Evolutionary conservation across 2,888 invertebrate genomes (phyloP).

Genomic region (Barypeithes pellucidus): DNA sequence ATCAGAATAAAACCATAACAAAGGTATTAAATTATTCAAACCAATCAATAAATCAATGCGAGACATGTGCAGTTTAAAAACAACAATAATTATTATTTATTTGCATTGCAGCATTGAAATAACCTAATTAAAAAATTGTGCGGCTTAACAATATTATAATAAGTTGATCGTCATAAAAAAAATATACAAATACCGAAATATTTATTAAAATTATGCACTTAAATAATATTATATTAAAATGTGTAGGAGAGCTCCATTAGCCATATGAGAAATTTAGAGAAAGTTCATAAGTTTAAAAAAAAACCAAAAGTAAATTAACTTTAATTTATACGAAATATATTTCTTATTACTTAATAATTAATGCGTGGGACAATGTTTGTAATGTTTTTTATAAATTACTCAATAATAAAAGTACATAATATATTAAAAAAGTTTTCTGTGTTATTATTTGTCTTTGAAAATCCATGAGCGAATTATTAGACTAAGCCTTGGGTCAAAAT

Average conservation of each 20-base stretch:
- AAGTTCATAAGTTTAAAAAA: background rate
- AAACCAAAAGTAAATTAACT: conserved; percentile 7
- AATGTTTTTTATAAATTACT: conserved; percentile 4
- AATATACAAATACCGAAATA: background rate
- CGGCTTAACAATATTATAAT: background rate
- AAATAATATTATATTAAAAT: background rate
- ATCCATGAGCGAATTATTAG: background rate
- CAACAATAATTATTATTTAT: background rate
- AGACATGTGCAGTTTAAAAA: conserved; percentile 3
- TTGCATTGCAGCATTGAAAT: background rate
- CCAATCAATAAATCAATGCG: background rate
- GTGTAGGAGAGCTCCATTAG: conserved; percentile 1
- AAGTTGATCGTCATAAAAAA: too few species aligned
- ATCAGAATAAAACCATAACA: conserved; percentile 5
- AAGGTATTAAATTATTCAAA: conserved; percentile 14
- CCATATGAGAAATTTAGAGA: conserved; percentile 1
- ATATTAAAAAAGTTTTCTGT: conserved; percentile 1
- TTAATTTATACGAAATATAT: conserved; percentile 3
- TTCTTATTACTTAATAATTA: conserved; percentile 19
- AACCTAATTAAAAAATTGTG: conserved; percentile 15
- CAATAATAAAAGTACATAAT: background rate
- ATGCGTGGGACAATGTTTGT: conserved; percentile 18
- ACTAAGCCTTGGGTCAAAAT: background rate
- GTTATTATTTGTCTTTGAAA: conserved; percentile 6
- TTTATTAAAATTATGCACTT: background rate